phyloP scores from a whole-genome alignment of 2,113 vertebrate species.

The Hemicordylus capensis region DNA sequence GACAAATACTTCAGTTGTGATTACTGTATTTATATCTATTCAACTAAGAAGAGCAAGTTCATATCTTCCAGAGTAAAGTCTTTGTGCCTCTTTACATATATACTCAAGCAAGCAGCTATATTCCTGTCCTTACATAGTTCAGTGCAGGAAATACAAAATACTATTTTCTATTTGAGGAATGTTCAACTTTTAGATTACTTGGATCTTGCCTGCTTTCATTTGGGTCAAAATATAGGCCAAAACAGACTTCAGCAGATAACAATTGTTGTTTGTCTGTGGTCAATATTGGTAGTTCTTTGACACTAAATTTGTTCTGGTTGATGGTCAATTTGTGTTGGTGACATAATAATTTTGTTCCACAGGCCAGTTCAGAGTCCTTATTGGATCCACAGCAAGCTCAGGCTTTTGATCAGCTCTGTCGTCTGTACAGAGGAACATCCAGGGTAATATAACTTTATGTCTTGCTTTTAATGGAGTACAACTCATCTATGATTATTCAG shows the following conservation, averaged over 20 bases:
- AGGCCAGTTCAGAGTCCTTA: constrained; percentile 80
- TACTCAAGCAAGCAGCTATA: background rate
- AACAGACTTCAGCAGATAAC: background rate
- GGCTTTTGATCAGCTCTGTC: constrained; percentile 92
- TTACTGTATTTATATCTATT: background rate
- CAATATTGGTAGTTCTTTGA: background rate
- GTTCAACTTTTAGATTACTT: background rate
- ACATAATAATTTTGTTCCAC: constrained; percentile 39
- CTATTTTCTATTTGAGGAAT: background rate
- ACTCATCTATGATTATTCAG: too few relatives aligned
- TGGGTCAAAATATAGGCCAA: background rate
- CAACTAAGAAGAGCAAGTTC: background rate
- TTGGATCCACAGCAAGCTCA: constrained; percentile 92
- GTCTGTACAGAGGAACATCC: constrained; percentile 89
- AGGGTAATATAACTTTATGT: constrained; percentile 75
- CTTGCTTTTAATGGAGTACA: accelerated
- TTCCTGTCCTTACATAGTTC: background rate
- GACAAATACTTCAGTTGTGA: background rate
- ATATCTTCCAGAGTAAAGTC: background rate
- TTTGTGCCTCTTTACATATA: background rate
- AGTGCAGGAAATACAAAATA: background rate
- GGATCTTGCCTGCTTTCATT: background rate
- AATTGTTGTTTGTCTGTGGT: background rate
- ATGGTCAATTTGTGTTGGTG: background rate
- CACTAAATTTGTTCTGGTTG: background rate